Conservation (phyloP, 2,888 invertebrate genomes). For the Vanessa cardui region DNA sequence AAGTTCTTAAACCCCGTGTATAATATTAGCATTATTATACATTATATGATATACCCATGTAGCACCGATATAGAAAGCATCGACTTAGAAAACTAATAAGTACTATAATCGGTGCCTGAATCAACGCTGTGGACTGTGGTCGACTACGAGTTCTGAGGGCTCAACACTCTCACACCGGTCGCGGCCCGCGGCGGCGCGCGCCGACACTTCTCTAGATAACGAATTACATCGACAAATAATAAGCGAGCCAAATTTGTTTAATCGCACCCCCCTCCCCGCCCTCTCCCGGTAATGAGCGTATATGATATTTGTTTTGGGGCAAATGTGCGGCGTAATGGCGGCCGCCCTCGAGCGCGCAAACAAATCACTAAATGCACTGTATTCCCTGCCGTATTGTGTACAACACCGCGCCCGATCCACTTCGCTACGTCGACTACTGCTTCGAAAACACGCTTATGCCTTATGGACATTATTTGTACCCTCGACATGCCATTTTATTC, state of each 20-base stretch:
- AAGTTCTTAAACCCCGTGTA: no score
- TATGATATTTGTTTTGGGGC: slow-evolving; percentile 13
- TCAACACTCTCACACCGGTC: not conserved
- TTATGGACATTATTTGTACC: no score
- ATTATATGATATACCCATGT: no score
- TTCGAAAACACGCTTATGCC: not conserved
- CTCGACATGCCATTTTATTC: no score
- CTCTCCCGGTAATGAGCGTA: not conserved
- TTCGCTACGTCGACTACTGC: no score
- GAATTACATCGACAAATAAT: slow-evolving; percentile 18
- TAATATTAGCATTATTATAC: no score
- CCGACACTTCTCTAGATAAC: slow-evolving; percentile 5
- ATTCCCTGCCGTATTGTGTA: not conserved
- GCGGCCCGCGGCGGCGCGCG: not conserved
- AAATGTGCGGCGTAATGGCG: slow-evolving; percentile 14
- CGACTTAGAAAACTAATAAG: no score
- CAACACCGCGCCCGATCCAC: no score
- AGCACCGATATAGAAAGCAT: no score
- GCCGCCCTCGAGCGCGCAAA: slow-evolving; percentile 11
- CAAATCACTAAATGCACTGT: slow-evolving; percentile 1
- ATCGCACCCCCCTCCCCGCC: not conserved
- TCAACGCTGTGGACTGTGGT: no score
- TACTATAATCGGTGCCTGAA: no score
- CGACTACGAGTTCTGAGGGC: no score
- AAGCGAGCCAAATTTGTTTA: slow-evolving; percentile 11